Evolutionary conservation across 92 coral and sea anemone genomes (phyloP), one percentile per base, ranked within the genome.

Genomic region (Phenganax stokvisi): DNA sequence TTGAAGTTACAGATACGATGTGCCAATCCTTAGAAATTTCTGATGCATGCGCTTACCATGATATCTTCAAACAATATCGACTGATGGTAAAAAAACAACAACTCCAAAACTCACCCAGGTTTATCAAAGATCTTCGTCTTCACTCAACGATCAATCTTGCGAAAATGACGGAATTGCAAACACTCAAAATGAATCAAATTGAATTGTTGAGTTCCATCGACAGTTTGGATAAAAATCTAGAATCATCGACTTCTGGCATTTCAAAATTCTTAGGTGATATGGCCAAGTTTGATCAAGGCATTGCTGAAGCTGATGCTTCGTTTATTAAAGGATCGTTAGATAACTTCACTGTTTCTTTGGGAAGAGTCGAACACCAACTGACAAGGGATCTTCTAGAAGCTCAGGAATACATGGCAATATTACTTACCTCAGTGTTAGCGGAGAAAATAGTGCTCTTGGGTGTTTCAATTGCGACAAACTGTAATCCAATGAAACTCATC

Each of bases 261-360:
- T 70, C 91, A n/a, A 29, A 64, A 12, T 88, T 81, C 51, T 85
- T 88, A 47, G 28, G 57, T 52, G 88, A 76, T 55, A 54, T 88
- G 10, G 85, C 91, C 27, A 63, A 53, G 25, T 88, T 67, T 72
- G 91, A 88, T 12, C 81, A 88, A 77, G 86, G 86, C 8, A 88
- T 88, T 58, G 91, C 91, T 12, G 74, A 85, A 28, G 86, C 83
- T 20, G 91, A 88, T 55, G 80, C 52, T 1, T 83, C 17, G 0
- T 88, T 85, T 65, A 85, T 88, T 27, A 57, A 37, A 10, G 84
- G 75, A 67, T 60, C 77, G 28, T 84, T 88, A 12, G 27, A 16
- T 9, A 54, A 64, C 10, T 88, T 80, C 68, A 77, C 77, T 8
- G 12, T 52, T 29, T 12, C 53, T 12, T 53, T 67, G 11, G 53